Evolutionary conservation across 37 sponge, comb jelly and placozoan species (phyloP).

Genomic region (Cladorhizidae sp.): DNA sequence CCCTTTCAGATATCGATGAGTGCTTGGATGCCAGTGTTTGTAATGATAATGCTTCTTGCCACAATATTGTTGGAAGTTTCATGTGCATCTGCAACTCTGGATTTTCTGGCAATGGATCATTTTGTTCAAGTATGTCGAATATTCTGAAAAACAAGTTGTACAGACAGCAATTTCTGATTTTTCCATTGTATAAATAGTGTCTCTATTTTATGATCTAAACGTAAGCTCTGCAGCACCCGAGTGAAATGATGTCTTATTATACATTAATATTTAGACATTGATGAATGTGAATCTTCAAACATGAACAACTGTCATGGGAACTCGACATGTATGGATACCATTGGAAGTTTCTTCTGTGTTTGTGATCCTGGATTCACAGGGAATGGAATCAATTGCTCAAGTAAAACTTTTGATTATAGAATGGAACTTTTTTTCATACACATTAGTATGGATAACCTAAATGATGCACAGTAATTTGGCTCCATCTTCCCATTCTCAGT

Average conservation of each 20-base stretch:
- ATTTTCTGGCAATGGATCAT: constrained; percentile 19
- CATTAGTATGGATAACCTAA: too few relatives aligned
- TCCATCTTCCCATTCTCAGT: too few relatives aligned
- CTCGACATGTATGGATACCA: constrained; percentile 27
- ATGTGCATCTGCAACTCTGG: constrained; percentile 44
- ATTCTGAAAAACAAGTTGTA: background rate
- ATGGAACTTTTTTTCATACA: too few relatives aligned
- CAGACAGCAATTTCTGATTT: background rate
- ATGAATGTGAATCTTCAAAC: constrained; percentile 16
- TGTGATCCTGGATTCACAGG: constrained; percentile 39
- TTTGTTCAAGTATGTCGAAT: background rate
- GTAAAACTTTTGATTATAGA: background rate
- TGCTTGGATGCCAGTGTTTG: constrained; percentile 14
- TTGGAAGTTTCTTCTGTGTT: constrained; percentile 34
- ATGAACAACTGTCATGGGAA: constrained; percentile 11
- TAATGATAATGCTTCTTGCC: constrained; percentile 12
- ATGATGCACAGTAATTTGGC: too few relatives aligned
- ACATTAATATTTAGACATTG: constrained; percentile 37
- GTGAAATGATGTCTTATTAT: too few relatives aligned
- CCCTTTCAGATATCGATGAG: constrained; percentile 34
- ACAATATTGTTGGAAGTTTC: constrained; percentile 35
- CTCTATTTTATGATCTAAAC: too few relatives aligned
- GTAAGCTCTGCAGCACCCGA: too few relatives aligned
- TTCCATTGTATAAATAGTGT: background rate
- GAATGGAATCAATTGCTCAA: constrained; percentile 30